Evolutionary conservation across 2,888 invertebrate species (phyloP).

Genomic region (Cheilosia grossa): DNA sequence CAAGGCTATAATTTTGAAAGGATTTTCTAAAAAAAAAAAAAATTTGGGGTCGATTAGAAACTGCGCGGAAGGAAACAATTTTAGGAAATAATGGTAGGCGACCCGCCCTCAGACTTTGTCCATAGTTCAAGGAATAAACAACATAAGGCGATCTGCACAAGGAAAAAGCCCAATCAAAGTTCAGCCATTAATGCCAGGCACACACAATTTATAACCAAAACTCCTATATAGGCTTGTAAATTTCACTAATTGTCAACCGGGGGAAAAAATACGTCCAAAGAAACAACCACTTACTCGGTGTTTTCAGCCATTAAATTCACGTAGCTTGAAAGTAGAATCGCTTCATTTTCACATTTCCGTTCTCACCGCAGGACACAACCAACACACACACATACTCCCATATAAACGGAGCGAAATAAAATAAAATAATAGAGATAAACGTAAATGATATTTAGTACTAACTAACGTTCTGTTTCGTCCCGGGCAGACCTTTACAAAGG

Average conservation of each 20-base stretch:
- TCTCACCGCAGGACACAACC: slow-evolving; percentile 53
- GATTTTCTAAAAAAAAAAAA: too few species aligned
- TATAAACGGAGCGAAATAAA: background rate
- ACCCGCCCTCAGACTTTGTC: too few species aligned
- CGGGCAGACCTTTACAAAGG: slow-evolving; percentile 18
- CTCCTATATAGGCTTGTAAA: slow-evolving; percentile 33
- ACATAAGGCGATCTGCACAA: background rate
- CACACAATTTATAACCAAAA: slow-evolving; percentile 31
- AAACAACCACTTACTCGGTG: slow-evolving; percentile 57
- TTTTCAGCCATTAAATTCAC: slow-evolving; percentile 63
- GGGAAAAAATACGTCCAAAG: slow-evolving; percentile 57
- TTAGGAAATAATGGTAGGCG: too few species aligned
- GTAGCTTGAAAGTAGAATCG: slow-evolving; percentile 64
- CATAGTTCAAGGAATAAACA: background rate
- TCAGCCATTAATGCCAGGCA: slow-evolving; percentile 7
- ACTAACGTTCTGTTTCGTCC: slow-evolving; percentile 27
- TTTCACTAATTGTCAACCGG: slow-evolving; percentile 71
- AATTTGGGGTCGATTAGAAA: too few species aligned
- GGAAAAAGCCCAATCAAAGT: background rate
- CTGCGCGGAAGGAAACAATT: too few species aligned
- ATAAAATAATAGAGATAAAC: slow-evolving; percentile 52
- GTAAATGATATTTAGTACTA: slow-evolving; percentile 64
- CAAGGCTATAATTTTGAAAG: too few species aligned
- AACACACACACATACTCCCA: background rate
- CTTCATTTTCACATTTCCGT: slow-evolving; percentile 68